These are phyloP conservation scores for Antitype chi DNA, from an alignment of 2,888 invertebrate genomes.

Conservation along the genomic window DNA sequence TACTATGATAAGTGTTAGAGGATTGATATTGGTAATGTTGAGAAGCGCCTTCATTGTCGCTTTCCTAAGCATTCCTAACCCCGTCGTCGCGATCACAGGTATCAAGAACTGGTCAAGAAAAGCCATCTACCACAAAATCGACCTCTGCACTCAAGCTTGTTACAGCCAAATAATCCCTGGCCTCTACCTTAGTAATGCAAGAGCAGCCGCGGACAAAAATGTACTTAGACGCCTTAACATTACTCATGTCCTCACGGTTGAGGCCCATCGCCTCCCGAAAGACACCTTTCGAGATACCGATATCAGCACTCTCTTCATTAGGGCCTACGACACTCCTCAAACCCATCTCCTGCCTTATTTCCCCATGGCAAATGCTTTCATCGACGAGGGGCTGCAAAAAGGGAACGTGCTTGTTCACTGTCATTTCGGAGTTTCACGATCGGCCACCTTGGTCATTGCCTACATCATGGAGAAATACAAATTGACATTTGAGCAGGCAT, in stretches of 20 bases:
- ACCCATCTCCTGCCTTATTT: constrained; percentile 87
- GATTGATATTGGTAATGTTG: constrained; percentile 81
- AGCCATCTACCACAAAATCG: constrained; percentile 82
- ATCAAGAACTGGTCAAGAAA: constrained; percentile 83
- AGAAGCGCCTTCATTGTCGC: constrained; percentile 81
- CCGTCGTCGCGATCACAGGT: constrained; percentile 79
- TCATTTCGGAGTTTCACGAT: constrained; percentile 98
- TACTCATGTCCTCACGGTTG: constrained; percentile 88
- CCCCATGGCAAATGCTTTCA: constrained; percentile 88
- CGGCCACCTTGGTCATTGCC: constrained; percentile 98
- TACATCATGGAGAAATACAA: constrained; percentile 97
- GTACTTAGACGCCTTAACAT: constrained; percentile 84
- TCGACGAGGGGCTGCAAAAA: constrained; percentile 91
- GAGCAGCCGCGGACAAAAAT: constrained; percentile 81
- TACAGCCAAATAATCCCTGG: constrained; percentile 85
- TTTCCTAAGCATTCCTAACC: constrained; percentile 82
- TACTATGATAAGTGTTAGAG: constrained; percentile 77
- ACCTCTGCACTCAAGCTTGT: constrained; percentile 85
- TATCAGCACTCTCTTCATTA: constrained; percentile 86
- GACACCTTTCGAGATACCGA: constrained; percentile 80
- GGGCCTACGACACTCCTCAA: constrained; percentile 86
- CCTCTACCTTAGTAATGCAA: constrained; percentile 86
- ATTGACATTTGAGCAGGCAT: constrained; percentile 96
- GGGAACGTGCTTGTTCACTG: constrained; percentile 97
- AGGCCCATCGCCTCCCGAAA: constrained; percentile 83